Percentiles rank a stretch among this genome's conserved stretches.
phyloP scores from a whole-genome alignment of 2,888 invertebrate species.

The Cybosia mesomella region DNA sequence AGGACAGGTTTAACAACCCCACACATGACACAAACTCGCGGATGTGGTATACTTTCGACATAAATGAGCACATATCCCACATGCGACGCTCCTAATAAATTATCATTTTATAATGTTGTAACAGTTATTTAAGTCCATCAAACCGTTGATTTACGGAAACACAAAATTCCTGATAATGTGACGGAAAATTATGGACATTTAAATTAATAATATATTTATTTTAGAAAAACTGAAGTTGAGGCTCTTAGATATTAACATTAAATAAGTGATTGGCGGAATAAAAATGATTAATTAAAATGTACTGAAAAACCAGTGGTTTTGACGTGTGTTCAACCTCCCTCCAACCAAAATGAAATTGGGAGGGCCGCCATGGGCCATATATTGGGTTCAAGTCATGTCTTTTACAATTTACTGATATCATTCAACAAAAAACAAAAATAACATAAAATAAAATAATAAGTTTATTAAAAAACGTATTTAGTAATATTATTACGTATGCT shows the following conservation, averaged over 20 bases:
- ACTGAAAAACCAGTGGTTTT: not conserved
- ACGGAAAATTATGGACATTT: not conserved
- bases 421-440: too few species aligned
- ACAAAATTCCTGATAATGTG: not conserved
- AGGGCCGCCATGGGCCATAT: too few species aligned
- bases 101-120: slow-evolving; percentile 21
- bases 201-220: too few species aligned
- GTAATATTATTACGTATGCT: not conserved
- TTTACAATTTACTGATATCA: not conserved
- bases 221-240: too few species aligned
- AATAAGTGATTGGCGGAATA: not conserved
- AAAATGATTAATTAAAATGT: not conserved
- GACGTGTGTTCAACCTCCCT: not conserved
- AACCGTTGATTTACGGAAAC: not conserved
- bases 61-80: slow-evolving; percentile 77
- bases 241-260: too few species aligned
- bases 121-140: not conserved
- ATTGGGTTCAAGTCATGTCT: not conserved
- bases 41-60: slow-evolving; percentile 84
- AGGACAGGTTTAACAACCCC: slow-evolving; percentile 79
- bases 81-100: slow-evolving; percentile 55
- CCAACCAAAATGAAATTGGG: not conserved
- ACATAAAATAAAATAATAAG: too few species aligned
- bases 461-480: not conserved
- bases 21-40: slow-evolving; percentile 78